Percentiles rank a stretch among this genome's conserved stretches.
Evolutionary conservation across 2,797 vertebrate genomes (phyloP).

Genomic region (Argya squamiceps): DNA sequence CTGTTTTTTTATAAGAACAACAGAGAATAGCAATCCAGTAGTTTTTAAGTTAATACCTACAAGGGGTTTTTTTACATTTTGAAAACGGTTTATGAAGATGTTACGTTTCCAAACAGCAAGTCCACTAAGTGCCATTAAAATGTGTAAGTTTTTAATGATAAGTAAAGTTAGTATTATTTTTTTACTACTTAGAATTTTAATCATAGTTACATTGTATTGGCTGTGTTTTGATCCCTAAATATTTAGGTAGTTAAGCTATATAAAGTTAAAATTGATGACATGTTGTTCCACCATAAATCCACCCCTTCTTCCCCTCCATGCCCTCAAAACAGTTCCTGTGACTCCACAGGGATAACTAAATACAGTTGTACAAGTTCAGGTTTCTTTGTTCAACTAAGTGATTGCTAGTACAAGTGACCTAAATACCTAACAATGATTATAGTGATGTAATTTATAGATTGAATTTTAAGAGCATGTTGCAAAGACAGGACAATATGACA

Average conservation of each 20-base stretch:
- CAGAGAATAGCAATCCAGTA: not conserved
- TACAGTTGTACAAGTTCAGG: not conserved
- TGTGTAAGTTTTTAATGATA: not conserved
- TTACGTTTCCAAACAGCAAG: not conserved
- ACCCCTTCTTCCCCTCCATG: not conserved
- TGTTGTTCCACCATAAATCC: not conserved
- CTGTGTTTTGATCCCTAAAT: not conserved
- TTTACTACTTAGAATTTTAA: not conserved
- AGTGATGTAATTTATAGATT: not conserved
- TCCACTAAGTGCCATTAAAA: not conserved
- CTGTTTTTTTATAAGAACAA: not conserved
- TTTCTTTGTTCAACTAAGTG: not conserved
- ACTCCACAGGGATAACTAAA: not conserved
- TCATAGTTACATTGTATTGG: not conserved
- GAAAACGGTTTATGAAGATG: not conserved
- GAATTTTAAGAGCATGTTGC: not conserved
- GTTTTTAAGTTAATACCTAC: not conserved
- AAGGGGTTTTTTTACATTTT: not conserved
- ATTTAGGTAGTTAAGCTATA: not conserved
- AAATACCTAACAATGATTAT: not conserved
- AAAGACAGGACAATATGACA: not conserved
- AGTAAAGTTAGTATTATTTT: not conserved
- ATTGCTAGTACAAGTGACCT: not conserved
- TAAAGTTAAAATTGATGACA: not conserved
- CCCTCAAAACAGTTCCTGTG: not conserved